phyloP scores from a whole-genome alignment of 2,113 vertebrate species.

The Columba livia region DNA sequence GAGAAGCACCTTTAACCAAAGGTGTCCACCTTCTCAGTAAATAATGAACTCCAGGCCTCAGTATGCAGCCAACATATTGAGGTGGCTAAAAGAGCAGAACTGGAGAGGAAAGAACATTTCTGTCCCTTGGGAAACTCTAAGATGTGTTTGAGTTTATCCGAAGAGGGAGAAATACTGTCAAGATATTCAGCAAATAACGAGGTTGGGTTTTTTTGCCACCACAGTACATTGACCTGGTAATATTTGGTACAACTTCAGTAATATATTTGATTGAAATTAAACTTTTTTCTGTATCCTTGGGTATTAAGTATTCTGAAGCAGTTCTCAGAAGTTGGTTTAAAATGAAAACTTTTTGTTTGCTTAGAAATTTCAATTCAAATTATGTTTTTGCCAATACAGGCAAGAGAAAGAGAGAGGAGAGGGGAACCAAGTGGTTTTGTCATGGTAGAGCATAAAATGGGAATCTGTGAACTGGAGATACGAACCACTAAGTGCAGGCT shows the following conservation, averaged over 20 bases:
- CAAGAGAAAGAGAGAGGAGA: background rate
- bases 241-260: background rate
- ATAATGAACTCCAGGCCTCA: background rate
- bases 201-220: background rate
- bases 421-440: background rate
- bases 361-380: background rate
- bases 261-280: background rate
- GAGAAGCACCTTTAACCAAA: background rate
- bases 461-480: background rate
- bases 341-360: background rate
- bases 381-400: background rate
- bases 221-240: background rate
- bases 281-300: background rate
- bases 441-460: background rate
- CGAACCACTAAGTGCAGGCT: background rate
- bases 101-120: background rate
- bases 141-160: background rate
- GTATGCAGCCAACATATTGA: background rate
- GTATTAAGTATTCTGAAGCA: background rate
- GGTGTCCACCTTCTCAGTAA: background rate
- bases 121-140: background rate
- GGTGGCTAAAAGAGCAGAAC: background rate
- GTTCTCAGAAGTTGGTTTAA: background rate
- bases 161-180: background rate
- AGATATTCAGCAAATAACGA: background rate